phyloP scores from a whole-genome alignment of 1,140 invertebrate species.

The Metaphire vulgaris region DNA sequence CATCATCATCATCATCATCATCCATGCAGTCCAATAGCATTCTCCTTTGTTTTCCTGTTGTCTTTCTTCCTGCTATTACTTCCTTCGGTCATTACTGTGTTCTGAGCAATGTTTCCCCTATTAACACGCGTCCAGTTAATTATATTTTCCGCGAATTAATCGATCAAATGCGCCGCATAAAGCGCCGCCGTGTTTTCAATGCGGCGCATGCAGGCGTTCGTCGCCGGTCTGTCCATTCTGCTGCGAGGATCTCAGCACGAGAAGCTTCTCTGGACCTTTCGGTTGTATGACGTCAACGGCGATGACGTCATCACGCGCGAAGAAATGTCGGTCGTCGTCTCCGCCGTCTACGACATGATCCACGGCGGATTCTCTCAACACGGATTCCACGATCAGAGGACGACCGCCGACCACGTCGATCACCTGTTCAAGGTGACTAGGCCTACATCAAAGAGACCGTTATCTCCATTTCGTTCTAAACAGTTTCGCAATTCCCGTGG shows the following conservation, averaged over 20 bases:
- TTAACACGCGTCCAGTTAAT: no score
- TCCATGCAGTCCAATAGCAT: no score
- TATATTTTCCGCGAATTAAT: no score
- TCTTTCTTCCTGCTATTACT: no score
- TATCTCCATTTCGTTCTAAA: no score
- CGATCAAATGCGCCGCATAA: no score
- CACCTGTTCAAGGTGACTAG: conserved; percentile 75
- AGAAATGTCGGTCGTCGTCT: conserved; percentile 80
- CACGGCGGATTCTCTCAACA: conserved; percentile 68
- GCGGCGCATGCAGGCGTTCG: conserved; percentile 64
- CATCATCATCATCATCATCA: neutral
- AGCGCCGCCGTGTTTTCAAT: no score
- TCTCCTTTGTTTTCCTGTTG: no score
- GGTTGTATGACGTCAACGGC: conserved; percentile 75
- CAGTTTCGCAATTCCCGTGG: no score
- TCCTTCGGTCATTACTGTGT: no score
- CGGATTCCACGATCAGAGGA: conserved; percentile 66
- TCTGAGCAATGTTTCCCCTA: no score
- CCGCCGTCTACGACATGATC: conserved; percentile 82
- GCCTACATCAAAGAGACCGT: no score
- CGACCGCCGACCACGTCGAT: conserved; percentile 74
- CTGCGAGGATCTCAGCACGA: conserved; percentile 69
- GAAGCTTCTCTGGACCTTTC: conserved; percentile 81
- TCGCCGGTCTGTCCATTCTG: conserved; percentile 52
- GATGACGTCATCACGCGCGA: conserved; percentile 66